A percentile compares a stretch with the other conserved stretches of the same genome.
Conservation (phyloP, 1,140 invertebrate genomes). For the Leucophenga varia region DNA sequence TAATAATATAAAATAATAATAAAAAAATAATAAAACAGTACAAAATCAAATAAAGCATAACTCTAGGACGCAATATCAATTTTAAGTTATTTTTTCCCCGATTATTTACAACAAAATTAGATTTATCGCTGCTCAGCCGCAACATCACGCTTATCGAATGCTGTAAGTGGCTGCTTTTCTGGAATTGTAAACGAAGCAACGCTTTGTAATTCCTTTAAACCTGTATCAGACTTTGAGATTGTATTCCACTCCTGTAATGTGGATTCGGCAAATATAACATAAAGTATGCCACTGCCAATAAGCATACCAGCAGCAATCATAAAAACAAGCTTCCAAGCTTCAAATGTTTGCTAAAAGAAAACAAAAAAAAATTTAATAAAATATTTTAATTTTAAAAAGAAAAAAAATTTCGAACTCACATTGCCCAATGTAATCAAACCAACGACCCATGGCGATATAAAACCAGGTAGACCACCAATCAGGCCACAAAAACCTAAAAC, state of each 20-base stretch:
- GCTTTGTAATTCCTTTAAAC: conserved; percentile 33
- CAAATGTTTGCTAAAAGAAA: conserved; percentile 64
- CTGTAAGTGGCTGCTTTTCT: conserved; percentile 30
- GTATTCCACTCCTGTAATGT: conserved; percentile 67
- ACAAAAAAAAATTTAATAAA: conserved; percentile 10
- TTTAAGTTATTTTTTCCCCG: too few species aligned
- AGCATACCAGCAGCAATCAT: conserved; percentile 62
- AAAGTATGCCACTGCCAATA: conserved; percentile 59
- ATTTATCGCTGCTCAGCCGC: conserved; percentile 11
- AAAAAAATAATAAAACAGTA: too few species aligned
- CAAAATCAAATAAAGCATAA: too few species aligned
- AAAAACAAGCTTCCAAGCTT: conserved; percentile 68
- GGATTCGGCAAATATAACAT: conserved; percentile 62
- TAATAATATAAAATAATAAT: too few species aligned
- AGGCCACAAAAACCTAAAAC: conserved; percentile 64
- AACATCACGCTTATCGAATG: conserved; percentile 7
- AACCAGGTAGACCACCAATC: conserved; percentile 59
- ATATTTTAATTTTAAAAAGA: neutral
- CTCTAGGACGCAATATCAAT: too few species aligned
- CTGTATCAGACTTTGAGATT: conserved; percentile 20
- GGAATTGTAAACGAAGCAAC: too few species aligned
- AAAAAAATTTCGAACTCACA: conserved; percentile 55
- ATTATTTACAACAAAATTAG: too few species aligned
- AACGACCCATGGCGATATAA: conserved; percentile 64
- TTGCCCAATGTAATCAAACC: conserved; percentile 64